These are phyloP conservation scores for Drosophila sechellia DNA, from an alignment of 1,140 invertebrate genomes.

Conservation along the genomic window DNA sequence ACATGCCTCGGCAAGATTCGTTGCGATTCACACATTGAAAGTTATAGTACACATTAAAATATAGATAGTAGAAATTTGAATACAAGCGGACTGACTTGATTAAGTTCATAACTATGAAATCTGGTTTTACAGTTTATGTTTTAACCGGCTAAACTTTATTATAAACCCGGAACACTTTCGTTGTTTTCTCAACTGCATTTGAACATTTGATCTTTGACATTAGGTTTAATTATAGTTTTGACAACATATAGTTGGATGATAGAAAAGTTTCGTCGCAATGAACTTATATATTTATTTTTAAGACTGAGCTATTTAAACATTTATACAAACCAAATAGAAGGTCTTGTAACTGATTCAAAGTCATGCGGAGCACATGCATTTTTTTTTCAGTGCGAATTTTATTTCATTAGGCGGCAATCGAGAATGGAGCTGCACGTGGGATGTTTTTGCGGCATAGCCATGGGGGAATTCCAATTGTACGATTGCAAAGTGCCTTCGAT, in stretches of 20 bases:
- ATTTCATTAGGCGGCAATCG: conserved; percentile 40
- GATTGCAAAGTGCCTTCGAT: conserved; percentile 17
- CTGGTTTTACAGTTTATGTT: not conserved
- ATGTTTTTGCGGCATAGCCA: conserved; percentile 43
- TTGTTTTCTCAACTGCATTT: not conserved
- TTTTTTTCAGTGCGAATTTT: conserved; percentile 1
- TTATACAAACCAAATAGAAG: not conserved
- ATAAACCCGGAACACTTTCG: not conserved
- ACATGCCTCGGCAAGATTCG: conserved; percentile 24
- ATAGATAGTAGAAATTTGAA: not conserved
- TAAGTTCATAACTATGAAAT: not conserved
- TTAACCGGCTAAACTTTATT: not conserved
- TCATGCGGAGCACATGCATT: not conserved
- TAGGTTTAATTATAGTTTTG: too few species aligned
- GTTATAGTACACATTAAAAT: not conserved
- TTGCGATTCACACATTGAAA: conserved; percentile 15
- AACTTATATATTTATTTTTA: too few species aligned
- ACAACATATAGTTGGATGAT: too few species aligned
- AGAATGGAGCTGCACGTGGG: conserved; percentile 25
- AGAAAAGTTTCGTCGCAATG: too few species aligned
- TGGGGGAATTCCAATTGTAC: conserved; percentile 10
- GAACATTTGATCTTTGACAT: too few species aligned
- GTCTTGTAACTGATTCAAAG: not conserved
- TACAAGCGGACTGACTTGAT: not conserved
- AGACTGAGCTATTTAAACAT: too few species aligned